Evolutionary conservation across 2,888 invertebrate genomes (phyloP).

Genomic region (Caenorhabditis doughertyi): DNA sequence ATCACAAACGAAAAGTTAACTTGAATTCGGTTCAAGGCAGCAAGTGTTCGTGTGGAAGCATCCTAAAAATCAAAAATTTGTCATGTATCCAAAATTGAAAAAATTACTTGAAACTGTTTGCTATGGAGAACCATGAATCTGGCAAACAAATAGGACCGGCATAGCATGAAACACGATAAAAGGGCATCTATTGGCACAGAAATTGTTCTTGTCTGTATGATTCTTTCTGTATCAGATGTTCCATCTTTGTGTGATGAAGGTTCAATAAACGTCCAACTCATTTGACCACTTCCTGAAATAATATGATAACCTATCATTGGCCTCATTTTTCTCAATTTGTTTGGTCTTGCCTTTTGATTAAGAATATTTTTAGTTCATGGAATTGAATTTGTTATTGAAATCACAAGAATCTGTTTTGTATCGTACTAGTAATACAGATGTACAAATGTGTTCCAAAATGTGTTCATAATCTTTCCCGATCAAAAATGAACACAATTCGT

Average conservation of each 20-base stretch:
- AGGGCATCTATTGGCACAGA: conserved; percentile 92
- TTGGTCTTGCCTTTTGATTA: no score
- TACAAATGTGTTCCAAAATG: no score
- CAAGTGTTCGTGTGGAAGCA: conserved; percentile 91
- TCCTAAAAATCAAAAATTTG: conserved; percentile 83
- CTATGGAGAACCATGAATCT: conserved; percentile 99
- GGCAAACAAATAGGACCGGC: conserved; percentile 97
- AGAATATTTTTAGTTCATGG: no score
- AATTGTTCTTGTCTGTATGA: conserved; percentile 34
- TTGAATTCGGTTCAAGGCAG: conserved; percentile 87
- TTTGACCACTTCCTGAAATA: conserved; percentile 64
- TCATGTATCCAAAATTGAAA: background rate
- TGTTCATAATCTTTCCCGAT: no score
- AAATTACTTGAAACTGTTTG: conserved; percentile 90
- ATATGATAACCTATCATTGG: no score
- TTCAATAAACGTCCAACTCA: conserved; percentile 73
- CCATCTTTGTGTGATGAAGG: conserved; percentile 54
- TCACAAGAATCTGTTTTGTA: no score
- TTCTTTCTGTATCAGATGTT: conserved; percentile 34
- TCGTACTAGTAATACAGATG: no score
- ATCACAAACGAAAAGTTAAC: conserved; percentile 95
- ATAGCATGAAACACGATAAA: conserved; percentile 98
- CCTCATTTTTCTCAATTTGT: background rate
- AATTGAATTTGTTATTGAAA: no score
- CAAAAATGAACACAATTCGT: no score